phyloP scores from a whole-genome alignment of 1,140 invertebrate genomes.

The Drosophila quadrilineata region DNA sequence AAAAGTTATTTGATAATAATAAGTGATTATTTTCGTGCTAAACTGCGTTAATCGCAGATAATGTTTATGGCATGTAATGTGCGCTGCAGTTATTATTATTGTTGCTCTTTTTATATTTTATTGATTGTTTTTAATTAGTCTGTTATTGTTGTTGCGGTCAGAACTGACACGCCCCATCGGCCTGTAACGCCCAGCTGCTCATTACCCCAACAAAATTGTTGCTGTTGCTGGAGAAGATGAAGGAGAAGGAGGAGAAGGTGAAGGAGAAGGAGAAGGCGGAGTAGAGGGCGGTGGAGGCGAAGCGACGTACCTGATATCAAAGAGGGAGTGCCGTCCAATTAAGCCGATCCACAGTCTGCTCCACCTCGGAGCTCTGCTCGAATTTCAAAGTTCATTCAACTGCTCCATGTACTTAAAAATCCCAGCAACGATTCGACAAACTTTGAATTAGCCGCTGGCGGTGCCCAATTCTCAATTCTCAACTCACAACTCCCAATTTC shows the following conservation, averaged over 20 bases:
- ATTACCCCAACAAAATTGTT: slow-evolving; percentile 29
- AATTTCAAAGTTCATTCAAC: slow-evolving; percentile 56
- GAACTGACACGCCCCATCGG: slow-evolving; percentile 40
- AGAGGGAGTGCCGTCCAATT: slow-evolving; percentile 59
- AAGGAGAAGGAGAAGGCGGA: not conserved
- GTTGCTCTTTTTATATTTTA: slow-evolving; percentile 41
- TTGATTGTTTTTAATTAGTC: slow-evolving; percentile 78
- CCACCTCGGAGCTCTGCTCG: slow-evolving; percentile 16
- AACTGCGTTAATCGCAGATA: slow-evolving; percentile 74
- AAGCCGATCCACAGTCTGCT: slow-evolving; percentile 27
- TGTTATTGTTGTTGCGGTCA: slow-evolving; percentile 31
- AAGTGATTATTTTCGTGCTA: slow-evolving; percentile 74
- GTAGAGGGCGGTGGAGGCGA: not conserved
- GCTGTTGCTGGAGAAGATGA: not conserved
- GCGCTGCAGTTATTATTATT: slow-evolving; percentile 7
- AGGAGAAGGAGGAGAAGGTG: not conserved
- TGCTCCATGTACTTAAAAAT: slow-evolving; percentile 9
- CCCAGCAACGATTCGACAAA: no score
- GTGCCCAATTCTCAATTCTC: no score
- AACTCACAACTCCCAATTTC: no score
- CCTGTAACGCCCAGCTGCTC: slow-evolving; percentile 41
- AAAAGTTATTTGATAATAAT: slow-evolving; percentile 65
- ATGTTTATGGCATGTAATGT: slow-evolving; percentile 62
- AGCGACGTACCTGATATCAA: slow-evolving; percentile 52
- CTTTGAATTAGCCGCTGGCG: no score